Evolutionary conservation across 2,888 invertebrate species (phyloP), one percentile per base, ranked within the genome.

Genomic region (Epinotia ramella): DNA sequence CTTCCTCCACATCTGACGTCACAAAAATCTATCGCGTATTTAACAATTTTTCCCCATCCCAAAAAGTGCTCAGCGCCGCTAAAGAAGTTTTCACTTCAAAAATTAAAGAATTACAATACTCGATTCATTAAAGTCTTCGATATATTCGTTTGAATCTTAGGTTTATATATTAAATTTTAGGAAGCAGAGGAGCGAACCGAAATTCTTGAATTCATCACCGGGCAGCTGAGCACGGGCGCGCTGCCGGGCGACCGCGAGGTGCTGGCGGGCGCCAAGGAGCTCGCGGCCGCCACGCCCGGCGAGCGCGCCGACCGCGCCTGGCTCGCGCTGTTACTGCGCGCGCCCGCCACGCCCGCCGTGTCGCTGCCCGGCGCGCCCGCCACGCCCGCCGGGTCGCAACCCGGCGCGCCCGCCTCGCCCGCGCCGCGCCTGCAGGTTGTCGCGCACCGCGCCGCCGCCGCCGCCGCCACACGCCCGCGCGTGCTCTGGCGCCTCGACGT

Each of bases 301-400:
- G 91, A 91, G 83, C 86, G 91, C 46, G 84, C 90, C 18, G 93
- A 94, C 81, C 88, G 89, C 77, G 90, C 91, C 9, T 92, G 91
- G 92, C 82, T 91, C 13, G 85, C 86, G 40, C 80, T 92, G 46
- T 77, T 87, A 53, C 77, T 78, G 62, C 84, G 84, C 12, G 75
- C 81, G 53, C 85, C 86, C 28, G 77, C 81, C 73, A 81, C 73
- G 77, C 77, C 53, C 81, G 82, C 82, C 77, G 75, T 69, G 24
- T 59, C 65, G 76, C 81, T 91, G n/a, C 78, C 79, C 6, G 85
- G 88, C 76, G 91, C 91, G 83, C 86, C 90, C 40, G 84, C 80
- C 73, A 73, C 73, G 78, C 46, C 73, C 79, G 24, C 24, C 24
- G 24, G 24, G 3, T 28, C 24, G 76, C 66, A 72, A 72, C 62